Evolutionary conservation across 2,113 vertebrate genomes (phyloP).

Genomic region (Scortum barcoo): DNA sequence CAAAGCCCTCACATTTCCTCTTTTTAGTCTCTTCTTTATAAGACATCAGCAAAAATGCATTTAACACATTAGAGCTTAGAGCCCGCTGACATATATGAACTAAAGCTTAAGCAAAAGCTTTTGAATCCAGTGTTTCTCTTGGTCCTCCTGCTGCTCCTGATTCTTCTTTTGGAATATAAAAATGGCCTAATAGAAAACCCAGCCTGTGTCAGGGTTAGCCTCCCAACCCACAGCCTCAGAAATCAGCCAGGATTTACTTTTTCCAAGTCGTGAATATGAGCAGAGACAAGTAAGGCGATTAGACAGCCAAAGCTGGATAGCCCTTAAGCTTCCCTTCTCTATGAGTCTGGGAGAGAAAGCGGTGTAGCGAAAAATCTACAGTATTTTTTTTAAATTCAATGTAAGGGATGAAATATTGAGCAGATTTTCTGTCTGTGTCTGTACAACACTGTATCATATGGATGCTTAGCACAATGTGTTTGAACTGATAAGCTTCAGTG

Average conservation of each 20-base stretch:
- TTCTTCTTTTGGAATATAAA: conserved; percentile 59
- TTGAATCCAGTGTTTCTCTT: conserved; percentile 65
- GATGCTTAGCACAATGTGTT: background rate
- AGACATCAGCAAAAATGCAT: conserved; percentile 42
- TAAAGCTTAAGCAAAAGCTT: conserved; percentile 38
- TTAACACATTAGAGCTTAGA: conserved; percentile 45
- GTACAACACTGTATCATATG: background rate
- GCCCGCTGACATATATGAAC: conserved; percentile 45
- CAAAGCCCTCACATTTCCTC: conserved; percentile 22
- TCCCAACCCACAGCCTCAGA: conserved; percentile 65
- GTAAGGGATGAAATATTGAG: background rate
- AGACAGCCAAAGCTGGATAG: conserved; percentile 44
- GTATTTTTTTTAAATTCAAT: conserved; percentile 3
- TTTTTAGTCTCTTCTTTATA: conserved; percentile 30
- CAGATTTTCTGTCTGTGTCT: background rate
- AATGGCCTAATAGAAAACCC: conserved; percentile 74
- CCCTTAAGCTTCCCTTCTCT: conserved; percentile 36
- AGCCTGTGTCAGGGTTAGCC: conserved; percentile 66
- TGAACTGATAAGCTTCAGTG: background rate
- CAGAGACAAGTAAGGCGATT: conserved; percentile 64
- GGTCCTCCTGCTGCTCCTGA: conserved; percentile 41
- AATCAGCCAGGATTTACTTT: conserved; percentile 68
- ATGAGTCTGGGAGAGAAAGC: conserved; percentile 21
- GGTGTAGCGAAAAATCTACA: conserved; percentile 6
- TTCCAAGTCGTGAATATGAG: conserved; percentile 61